phyloP scores from a whole-genome alignment of 2,888 invertebrate genomes.

The Nymphalis polychloros region DNA sequence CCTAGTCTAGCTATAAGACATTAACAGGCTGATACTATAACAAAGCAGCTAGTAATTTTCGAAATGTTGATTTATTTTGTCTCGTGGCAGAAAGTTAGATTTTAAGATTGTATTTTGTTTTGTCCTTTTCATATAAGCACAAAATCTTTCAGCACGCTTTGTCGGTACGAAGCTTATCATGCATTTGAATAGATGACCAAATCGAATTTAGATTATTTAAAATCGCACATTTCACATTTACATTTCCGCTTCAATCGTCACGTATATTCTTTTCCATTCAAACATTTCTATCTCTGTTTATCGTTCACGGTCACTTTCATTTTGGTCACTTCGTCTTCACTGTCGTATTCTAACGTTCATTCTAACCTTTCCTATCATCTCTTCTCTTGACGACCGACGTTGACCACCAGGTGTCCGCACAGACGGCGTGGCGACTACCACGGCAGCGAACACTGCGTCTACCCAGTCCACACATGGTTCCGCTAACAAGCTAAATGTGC shows the following conservation, averaged over 20 bases:
- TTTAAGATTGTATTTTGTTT: too few relatives aligned
- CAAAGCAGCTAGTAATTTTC: too few relatives aligned
- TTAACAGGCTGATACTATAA: too few relatives aligned
- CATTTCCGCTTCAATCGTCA: slow-evolving; percentile 5
- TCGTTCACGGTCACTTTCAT: slow-evolving; percentile 9
- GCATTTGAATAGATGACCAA: background rate
- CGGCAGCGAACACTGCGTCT: slow-evolving; percentile 54
- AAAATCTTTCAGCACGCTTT: background rate
- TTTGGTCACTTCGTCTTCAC: slow-evolving; percentile 8
- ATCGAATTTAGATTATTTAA: background rate
- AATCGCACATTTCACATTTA: background rate
- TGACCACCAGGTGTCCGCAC: slow-evolving; percentile 83
- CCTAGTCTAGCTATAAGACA: too few relatives aligned
- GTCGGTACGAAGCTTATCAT: background rate
- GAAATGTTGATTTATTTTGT: too few relatives aligned
- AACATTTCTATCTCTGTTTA: slow-evolving; percentile 9
- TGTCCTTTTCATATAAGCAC: background rate
- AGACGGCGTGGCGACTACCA: slow-evolving; percentile 77
- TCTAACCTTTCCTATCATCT: slow-evolving; percentile 67
- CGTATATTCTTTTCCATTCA: slow-evolving; percentile 6
- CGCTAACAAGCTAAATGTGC: slow-evolving; percentile 88
- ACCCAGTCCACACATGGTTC: slow-evolving; percentile 52
- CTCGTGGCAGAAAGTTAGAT: too few relatives aligned
- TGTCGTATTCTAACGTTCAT: slow-evolving; percentile 34
- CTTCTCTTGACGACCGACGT: slow-evolving; percentile 76